Evolutionary conservation across 1,140 invertebrate genomes (phyloP).

Genomic region (Drosophila yakuba): DNA sequence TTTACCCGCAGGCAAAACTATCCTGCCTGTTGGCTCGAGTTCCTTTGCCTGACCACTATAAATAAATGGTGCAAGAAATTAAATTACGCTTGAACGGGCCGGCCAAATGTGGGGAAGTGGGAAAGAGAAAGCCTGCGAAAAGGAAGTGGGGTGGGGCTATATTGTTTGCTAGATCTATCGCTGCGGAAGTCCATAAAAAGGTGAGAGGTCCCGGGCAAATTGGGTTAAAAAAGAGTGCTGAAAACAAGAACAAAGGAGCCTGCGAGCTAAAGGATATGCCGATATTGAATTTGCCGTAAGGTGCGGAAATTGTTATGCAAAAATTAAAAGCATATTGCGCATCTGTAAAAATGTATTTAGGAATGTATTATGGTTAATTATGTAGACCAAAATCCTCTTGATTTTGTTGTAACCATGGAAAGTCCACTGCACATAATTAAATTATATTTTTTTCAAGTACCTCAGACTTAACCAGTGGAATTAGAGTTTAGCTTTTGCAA

Average conservation of each 20-base stretch:
- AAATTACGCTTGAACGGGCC: conserved; percentile 74
- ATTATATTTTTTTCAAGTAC: conserved; percentile 12
- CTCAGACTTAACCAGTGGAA: conserved; percentile 48
- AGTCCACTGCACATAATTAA: conserved; percentile 4
- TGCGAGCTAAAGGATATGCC: conserved; percentile 11
- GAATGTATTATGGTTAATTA: no score
- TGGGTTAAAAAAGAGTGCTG: conserved; percentile 9
- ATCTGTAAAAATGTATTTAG: no score
- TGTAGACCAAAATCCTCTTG: no score
- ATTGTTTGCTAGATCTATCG: conserved; percentile 72
- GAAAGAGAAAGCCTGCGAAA: conserved; percentile 1
- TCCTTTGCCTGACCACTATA: conserved; percentile 56
- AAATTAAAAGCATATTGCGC: background rate
- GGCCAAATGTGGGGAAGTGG: conserved; percentile 11
- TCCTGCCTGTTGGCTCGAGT: conserved; percentile 30
- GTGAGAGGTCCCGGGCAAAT: conserved; percentile 18
- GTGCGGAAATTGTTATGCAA: conserved; percentile 19
- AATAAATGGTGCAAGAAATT: conserved; percentile 79
- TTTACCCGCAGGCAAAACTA: conserved; percentile 46
- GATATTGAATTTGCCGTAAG: conserved; percentile 9
- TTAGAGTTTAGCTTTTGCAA: conserved; percentile 43
- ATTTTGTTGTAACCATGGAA: background rate
- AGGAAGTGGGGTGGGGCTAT: conserved; percentile 13
- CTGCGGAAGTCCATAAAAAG: conserved; percentile 74
- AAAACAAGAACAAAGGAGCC: background rate